phyloP scores from a whole-genome alignment of 2,113 vertebrate species.

The Coryphaenoides rupestris region DNA sequence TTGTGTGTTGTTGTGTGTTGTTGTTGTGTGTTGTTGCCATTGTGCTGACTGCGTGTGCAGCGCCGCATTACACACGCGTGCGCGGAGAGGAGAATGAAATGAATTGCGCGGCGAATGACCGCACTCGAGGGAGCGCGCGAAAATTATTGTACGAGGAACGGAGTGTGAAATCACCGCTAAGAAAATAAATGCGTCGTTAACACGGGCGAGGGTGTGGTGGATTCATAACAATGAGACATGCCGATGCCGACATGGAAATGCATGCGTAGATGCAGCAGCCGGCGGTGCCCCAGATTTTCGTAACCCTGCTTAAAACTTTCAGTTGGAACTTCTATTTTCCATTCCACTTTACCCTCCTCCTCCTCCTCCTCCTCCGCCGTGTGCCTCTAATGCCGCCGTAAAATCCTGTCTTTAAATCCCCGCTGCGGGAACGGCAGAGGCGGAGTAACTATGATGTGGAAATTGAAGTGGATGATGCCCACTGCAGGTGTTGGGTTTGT shows the following conservation, averaged over 20 bases:
- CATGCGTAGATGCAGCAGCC: no score
- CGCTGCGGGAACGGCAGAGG: constrained; percentile 12
- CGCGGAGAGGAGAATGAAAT: constrained; percentile 13
- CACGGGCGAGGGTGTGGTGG: no score
- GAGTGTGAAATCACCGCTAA: no score
- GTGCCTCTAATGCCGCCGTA: constrained; percentile 33
- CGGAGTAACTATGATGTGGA: constrained; percentile 42
- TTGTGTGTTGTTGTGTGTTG: no score
- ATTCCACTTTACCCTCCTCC: constrained; percentile 19
- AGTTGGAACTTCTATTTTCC: neutral
- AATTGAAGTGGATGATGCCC: constrained; percentile 43
- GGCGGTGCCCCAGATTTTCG: no score
- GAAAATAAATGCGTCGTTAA: no score
- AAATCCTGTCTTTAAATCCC: constrained; percentile 39
- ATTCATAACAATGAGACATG: no score
- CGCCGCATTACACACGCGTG: constrained; percentile 12
- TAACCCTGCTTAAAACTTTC: neutral
- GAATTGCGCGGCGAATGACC: constrained; percentile 4
- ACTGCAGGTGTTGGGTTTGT: constrained; percentile 46
- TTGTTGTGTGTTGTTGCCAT: no score
- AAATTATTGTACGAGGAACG: constrained; percentile 7
- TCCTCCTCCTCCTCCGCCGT: no score
- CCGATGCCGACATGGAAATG: no score
- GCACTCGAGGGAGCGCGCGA: constrained; percentile 36
- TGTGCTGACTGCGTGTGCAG: constrained; percentile 18